These are phyloP conservation scores for Acanthosepion lycidas DNA, from an alignment of 2,888 invertebrate genomes.

Conservation along the genomic window DNA sequence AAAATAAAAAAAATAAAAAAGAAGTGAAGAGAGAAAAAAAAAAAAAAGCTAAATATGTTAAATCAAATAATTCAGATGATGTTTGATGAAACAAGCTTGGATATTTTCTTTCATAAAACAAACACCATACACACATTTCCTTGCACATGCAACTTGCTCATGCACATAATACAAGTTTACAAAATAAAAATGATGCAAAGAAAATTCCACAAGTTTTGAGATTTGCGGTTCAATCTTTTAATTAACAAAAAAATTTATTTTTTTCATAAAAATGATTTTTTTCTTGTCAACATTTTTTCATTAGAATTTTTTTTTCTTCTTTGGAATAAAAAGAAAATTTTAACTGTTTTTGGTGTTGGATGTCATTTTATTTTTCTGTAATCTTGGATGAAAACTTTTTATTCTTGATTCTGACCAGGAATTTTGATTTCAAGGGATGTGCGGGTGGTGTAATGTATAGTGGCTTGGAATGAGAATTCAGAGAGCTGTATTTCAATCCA, in stretches of 20 bases:
- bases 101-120: not conserved
- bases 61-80: no score
- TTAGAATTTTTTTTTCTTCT: no score
- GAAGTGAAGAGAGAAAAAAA: not conserved
- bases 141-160: not conserved
- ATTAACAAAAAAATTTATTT: not conserved
- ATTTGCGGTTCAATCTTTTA: not conserved
- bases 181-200: not conserved
- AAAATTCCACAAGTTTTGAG: not conserved
- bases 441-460: no score
- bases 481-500: no score
- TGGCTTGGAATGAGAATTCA: no score
- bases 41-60: not conserved
- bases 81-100: not conserved
- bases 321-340: not conserved
- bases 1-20: not conserved
- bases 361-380: not conserved
- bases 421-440: no score
- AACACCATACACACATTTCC: not conserved
- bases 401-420: no score
- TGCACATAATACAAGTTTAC: not conserved
- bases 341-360: not conserved
- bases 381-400: no score
- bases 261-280: not conserved
- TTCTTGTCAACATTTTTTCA: not conserved